Percentiles rank a stretch among this genome's conserved stretches.
Evolutionary conservation across 2,113 vertebrate species (phyloP).

Genomic region (pig (Sus scrofa)): DNA sequence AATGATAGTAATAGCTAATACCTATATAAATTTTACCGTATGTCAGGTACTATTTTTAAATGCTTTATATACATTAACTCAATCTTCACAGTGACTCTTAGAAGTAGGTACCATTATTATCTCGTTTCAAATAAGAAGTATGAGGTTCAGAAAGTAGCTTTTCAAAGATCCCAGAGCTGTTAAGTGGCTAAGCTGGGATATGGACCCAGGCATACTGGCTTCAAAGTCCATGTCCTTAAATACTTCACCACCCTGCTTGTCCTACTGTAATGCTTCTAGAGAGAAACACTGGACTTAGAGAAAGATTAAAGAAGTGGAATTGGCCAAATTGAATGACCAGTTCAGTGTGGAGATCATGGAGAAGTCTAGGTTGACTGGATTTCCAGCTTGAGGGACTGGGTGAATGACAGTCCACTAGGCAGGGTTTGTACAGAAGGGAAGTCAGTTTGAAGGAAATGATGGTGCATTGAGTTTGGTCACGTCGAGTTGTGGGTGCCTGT

Average conservation of each 20-base stretch:
- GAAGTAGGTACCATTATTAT: neutral
- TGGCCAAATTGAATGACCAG: neutral
- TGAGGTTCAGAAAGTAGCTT: neutral
- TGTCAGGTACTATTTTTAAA: conserved; percentile 2
- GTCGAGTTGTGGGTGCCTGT: neutral
- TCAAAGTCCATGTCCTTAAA: neutral
- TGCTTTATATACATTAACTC: neutral
- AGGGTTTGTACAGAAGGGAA: neutral
- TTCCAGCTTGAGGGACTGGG: neutral
- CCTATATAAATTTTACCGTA: neutral
- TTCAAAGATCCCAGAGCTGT: neutral
- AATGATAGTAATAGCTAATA: neutral
- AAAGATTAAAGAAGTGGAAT: neutral
- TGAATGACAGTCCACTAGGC: neutral
- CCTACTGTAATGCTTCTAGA: neutral
- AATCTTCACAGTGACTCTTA: neutral
- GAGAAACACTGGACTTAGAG: neutral
- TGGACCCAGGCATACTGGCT: neutral
- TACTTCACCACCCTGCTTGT: neutral
- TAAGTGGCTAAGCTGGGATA: neutral
- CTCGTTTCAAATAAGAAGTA: neutral
- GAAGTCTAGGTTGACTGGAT: neutral
- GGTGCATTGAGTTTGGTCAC: neutral
- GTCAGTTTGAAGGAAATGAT: neutral
- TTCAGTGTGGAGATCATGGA: neutral